Base-by-base conservation (phyloP, 2,113 vertebrate species). In the Oplegnathus fasciatus region DNA sequence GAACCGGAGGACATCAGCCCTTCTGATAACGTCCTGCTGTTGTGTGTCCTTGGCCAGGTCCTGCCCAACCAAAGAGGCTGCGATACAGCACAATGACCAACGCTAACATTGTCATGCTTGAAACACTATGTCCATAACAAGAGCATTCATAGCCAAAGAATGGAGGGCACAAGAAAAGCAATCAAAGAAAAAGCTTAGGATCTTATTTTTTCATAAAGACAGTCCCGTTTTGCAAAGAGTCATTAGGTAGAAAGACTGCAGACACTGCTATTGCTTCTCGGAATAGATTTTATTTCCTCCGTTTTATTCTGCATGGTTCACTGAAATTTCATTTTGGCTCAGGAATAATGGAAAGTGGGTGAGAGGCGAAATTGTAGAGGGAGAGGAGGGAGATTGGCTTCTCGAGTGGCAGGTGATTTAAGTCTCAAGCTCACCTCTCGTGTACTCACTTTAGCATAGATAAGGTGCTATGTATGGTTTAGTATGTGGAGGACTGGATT, bases 251-350 rank as follows among this genome's bases (percentile, higher is more conserved):
- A 94, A 86, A 88, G 86, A 80, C 57, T 15, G 83, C 80, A 82
- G 85, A 80, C 78, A 62, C 64, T 20, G 78, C 28, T 20, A 30
- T 58, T 40, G 75, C 74, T 58, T 76, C 78, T 65, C n/a, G 78
- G 82, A 91, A 91, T 71, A 54, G 54, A 88, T 89, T 89, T 89
- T 86, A 89, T 91, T 89, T 64, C 70, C 52, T 48, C 60, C 28
- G 83, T 82, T 83, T 86, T 81, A 78, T 88, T 79, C 84, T 44
- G 6, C 83, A 89, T 67, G 80, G 71, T 88, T 93, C 68, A 76
- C 76, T 92, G 78, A 89, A 94, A 93, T 93, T 86, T 91, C 71
- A 92, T 93, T 93, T 90, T 85, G 86, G 83, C 75, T 85, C 74
- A 7, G 68, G 54, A 72, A 92, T 90, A 81, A 84, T 86, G 62